Conservation (phyloP, 2,797 vertebrate species). For the Streptopelia turtur region DNA sequence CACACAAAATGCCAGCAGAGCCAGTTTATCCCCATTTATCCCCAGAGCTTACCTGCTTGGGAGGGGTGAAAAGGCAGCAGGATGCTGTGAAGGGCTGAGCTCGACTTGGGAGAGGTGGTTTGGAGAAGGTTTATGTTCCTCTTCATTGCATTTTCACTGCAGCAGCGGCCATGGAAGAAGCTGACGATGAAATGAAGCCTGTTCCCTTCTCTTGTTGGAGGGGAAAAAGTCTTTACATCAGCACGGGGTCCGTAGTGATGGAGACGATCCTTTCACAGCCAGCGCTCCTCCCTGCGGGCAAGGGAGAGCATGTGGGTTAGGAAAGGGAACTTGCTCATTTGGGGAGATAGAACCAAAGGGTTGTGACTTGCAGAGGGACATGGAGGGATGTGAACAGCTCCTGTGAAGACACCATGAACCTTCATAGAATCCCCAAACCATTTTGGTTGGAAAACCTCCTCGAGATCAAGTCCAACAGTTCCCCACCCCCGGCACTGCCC, state of each 20-base stretch:
- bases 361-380: background rate
- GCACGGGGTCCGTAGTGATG: background rate
- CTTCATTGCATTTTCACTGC: constrained; percentile 19
- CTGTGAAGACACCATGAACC: accelerated
- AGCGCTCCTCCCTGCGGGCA: background rate
- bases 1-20: background rate
- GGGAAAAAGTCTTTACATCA: background rate
- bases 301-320: background rate
- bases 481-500: too few species aligned
- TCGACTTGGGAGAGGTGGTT: background rate
- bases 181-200: background rate
- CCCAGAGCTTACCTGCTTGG: background rate
- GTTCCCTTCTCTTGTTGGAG: background rate
- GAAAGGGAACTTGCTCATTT: background rate
- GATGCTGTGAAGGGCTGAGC: background rate
- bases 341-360: background rate
- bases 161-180: background rate
- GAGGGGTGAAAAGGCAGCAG: background rate
- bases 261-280: accelerated
- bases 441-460: too few species aligned
- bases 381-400: accelerated
- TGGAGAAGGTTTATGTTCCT: background rate
- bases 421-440: too few species aligned
- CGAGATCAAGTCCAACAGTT: too few species aligned
- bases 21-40: background rate